Base-by-base conservation (phyloP, 92 coral and sea anemone genomes). In the Muricea muricata region DNA sequence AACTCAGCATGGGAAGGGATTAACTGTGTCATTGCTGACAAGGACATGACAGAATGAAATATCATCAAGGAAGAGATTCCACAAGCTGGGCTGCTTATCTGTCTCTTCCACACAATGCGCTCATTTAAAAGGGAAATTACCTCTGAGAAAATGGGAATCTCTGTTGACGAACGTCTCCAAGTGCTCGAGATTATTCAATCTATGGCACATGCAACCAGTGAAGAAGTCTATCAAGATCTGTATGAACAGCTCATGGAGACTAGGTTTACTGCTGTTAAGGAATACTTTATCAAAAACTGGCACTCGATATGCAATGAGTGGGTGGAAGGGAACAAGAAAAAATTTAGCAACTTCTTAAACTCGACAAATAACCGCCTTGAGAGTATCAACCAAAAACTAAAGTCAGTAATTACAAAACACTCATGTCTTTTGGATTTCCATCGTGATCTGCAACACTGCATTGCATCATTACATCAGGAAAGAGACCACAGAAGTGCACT, bases 321-420 rank as follows among this genome's bases (percentile, higher is more conserved):
- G 88, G 50, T 74, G 21, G 77, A 71, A 41, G 48, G 77, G 54
- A 14, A 71, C 25, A 76, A 70, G 75, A 78, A 71, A 26, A 30
- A 67, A 24, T 84, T 40, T 40, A 65, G 63, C 30, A 84, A 85
- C 41, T 67, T 88, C 6, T 20, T 84, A 45, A 89, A 89, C 65
- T 85, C 92, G 4, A 85, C 89, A 56, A 89, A 84, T 73, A 85
- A 85, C 55, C 75, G 89, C 7, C 86, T 89, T 20, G 86, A 85
- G 55, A 67, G 89, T 65, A 85, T 89, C 14, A 89, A 85, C 63
- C 92, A 84, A 57, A 88, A 84, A 69, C 35, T 88, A 23, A 88
- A 84, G 40, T 54, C 50, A 54, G 92, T 88, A 3, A 79, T 78
- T n/a, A 37, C 89, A 13, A 76, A 69, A 18, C 71, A 88, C 39